Conservation (phyloP, 1,140 invertebrate genomes). For the Drosophila miranda region DNA sequence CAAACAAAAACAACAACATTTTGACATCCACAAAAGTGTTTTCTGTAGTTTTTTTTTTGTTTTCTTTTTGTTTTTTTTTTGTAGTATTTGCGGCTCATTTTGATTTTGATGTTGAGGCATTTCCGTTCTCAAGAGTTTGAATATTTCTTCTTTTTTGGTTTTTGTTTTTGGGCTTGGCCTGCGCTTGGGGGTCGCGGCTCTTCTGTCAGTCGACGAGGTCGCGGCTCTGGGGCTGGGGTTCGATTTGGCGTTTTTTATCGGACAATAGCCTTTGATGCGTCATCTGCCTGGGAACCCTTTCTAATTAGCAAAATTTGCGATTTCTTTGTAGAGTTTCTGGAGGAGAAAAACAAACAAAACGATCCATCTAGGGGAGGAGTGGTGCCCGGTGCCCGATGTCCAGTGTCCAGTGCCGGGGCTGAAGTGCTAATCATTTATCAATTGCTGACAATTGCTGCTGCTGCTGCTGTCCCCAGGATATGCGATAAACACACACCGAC, state of each 20-base stretch:
- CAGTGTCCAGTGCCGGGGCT: neutral
- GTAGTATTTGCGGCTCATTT: conserved; percentile 37
- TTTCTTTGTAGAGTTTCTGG: conserved; percentile 3
- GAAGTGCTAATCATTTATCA: conserved; percentile 3
- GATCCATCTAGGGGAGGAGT: neutral
- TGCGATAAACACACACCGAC: conserved; percentile 40
- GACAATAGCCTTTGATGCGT: conserved; percentile 78
- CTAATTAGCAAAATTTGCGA: conserved; percentile 61
- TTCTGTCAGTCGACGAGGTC: neutral
- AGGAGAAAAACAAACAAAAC: conserved; percentile 4
- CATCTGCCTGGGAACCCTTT: conserved; percentile 54
- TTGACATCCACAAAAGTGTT: conserved; percentile 27
- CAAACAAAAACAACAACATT: conserved; percentile 18
- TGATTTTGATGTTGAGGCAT: conserved; percentile 59
- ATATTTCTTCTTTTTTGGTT: conserved; percentile 17
- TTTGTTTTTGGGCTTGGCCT: conserved; percentile 48
- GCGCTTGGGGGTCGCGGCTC: neutral
- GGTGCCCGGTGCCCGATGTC: too few species aligned
- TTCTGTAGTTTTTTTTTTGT: conserved; percentile 33
- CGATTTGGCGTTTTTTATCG: conserved; percentile 40
- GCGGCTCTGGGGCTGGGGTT: conserved; percentile 15
- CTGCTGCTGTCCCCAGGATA: conserved; percentile 29
- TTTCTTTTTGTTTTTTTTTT: conserved; percentile 28
- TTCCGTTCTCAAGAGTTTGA: conserved; percentile 72
- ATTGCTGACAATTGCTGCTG: conserved; percentile 23